Percentiles rank a stretch among this genome's conserved stretches.
These are phyloP conservation scores for Bubo scandiacus DNA, from an alignment of 2,113 vertebrate genomes.

Conservation along the genomic window DNA sequence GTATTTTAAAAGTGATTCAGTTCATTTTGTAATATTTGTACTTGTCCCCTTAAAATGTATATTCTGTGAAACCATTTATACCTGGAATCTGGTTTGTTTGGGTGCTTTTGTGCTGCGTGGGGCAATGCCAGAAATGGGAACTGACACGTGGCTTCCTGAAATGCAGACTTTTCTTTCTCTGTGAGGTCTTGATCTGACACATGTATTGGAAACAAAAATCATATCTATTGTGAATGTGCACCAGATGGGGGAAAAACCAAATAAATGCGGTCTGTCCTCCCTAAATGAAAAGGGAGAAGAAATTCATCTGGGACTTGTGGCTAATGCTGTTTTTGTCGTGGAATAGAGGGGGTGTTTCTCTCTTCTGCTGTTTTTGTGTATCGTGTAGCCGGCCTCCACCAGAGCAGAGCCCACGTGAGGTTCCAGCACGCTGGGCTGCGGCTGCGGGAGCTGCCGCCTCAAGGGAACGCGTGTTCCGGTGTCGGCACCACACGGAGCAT, in stretches of 20 bases:
- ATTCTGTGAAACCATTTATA: slow-evolving; percentile 13
- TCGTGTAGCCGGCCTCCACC: not conserved
- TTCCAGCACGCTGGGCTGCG: not conserved
- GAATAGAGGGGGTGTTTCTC: not conserved
- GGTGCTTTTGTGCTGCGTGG: not conserved
- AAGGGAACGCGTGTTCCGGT: not conserved
- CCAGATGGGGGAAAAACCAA: not conserved
- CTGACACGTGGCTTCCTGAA: not conserved
- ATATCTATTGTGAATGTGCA: not conserved
- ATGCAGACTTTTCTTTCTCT: not conserved
- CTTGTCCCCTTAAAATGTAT: slow-evolving; percentile 12
- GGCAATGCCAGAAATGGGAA: not conserved
- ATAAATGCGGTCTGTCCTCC: not conserved
- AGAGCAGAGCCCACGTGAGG: not conserved
- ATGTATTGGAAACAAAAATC: not conserved
- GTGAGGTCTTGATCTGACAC: not conserved
- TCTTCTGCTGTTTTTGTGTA: not conserved
- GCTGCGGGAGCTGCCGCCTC: not conserved
- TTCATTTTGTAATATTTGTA: slow-evolving; percentile 52
- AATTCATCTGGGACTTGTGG: not conserved
- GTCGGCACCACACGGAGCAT: too few relatives aligned
- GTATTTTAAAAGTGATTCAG: slow-evolving; percentile 15
- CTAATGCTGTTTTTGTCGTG: not conserved
- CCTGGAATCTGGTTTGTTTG: not conserved
- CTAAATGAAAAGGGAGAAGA: not conserved